phyloP scores from a whole-genome alignment of 2,888 invertebrate genomes.

The Ephialtes manifestator region DNA sequence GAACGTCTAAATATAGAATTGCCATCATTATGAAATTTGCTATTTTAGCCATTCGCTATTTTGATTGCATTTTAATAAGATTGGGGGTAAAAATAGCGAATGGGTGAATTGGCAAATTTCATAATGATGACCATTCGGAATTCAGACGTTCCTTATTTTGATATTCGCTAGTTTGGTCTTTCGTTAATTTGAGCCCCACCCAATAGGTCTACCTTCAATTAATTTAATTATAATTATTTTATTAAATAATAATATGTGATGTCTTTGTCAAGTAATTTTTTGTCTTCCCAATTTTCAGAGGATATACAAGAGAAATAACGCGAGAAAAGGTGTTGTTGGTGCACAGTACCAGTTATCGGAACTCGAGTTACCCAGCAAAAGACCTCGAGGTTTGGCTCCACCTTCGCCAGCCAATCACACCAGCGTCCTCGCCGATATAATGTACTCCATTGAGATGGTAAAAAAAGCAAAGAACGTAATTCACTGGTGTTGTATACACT shows the following conservation, averaged over 20 bases:
- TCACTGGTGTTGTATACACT: not conserved
- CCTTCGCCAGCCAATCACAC: conserved; percentile 86
- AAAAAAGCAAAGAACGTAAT: conserved; percentile 40
- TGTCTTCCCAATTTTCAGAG: conserved; percentile 81
- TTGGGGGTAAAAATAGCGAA: no score
- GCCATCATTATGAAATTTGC: no score
- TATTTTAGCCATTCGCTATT: no score
- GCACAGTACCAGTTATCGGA: conserved; percentile 89
- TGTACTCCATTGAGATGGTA: conserved; percentile 86
- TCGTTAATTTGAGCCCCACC: no score
- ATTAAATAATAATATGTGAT: not conserved
- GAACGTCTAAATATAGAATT: no score
- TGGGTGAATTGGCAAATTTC: no score
- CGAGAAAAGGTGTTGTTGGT: conserved; percentile 84
- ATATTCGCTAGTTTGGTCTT: no score
- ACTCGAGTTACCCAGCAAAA: conserved; percentile 90
- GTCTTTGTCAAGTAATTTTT: not conserved
- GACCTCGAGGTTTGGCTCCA: conserved; percentile 85
- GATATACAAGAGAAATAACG: conserved; percentile 88
- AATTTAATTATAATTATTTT: no score
- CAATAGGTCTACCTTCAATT: no score
- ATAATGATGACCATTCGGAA: no score
- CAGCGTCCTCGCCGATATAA: conserved; percentile 86
- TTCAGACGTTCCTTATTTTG: no score
- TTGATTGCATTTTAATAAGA: no score